A percentile compares a stretch with the other conserved stretches of the same genome.
Conservation (phyloP, 2,113 vertebrate genomes). For the Syngnathus typhle region DNA sequence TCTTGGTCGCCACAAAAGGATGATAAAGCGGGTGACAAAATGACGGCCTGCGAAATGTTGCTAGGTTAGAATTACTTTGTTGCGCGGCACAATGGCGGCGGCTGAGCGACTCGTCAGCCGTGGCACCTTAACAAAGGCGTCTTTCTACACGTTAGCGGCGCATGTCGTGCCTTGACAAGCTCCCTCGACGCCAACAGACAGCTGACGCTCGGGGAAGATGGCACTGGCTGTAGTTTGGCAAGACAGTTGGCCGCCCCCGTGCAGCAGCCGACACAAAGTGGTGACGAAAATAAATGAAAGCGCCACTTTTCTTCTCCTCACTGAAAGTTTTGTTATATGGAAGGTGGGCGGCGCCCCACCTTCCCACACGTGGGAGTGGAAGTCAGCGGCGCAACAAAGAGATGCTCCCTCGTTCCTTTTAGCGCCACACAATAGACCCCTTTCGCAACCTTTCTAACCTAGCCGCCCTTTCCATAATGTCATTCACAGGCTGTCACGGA, state of each 20-base stretch:
- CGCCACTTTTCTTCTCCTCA: slow-evolving; percentile 10
- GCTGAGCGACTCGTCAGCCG: slow-evolving; percentile 66
- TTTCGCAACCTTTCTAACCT: slow-evolving; percentile 98
- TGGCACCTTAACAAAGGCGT: slow-evolving; percentile 73
- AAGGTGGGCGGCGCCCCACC: slow-evolving; percentile 19
- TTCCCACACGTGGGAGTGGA: slow-evolving; percentile 56
- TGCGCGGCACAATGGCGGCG: slow-evolving; percentile 58
- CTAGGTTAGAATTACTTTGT: slow-evolving; percentile 74
- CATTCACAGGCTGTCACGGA: slow-evolving; percentile 94
- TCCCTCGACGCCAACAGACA: slow-evolving; percentile 59
- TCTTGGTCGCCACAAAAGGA: slow-evolving; percentile 69
- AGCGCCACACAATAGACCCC: slow-evolving; percentile 81
- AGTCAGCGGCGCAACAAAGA: slow-evolving; percentile 76
- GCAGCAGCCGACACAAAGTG: slow-evolving; percentile 24
- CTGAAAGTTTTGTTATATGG: slow-evolving; percentile 17
- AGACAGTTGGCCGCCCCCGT: slow-evolving; percentile 58
- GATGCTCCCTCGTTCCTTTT: slow-evolving; percentile 82
- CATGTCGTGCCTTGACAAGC: slow-evolving; percentile 56
- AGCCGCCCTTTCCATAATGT: slow-evolving; percentile 97
- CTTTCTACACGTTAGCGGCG: slow-evolving; percentile 55
- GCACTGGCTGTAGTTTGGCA: slow-evolving; percentile 34
- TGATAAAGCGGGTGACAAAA: slow-evolving; percentile 65
- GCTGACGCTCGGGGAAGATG: slow-evolving; percentile 55
- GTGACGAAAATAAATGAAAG: slow-evolving; percentile 31
- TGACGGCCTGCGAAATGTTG: slow-evolving; percentile 69